These are phyloP conservation scores for Mesopsocus fuscifrons DNA, from an alignment of 2,888 invertebrate species.

Conservation along the genomic window DNA sequence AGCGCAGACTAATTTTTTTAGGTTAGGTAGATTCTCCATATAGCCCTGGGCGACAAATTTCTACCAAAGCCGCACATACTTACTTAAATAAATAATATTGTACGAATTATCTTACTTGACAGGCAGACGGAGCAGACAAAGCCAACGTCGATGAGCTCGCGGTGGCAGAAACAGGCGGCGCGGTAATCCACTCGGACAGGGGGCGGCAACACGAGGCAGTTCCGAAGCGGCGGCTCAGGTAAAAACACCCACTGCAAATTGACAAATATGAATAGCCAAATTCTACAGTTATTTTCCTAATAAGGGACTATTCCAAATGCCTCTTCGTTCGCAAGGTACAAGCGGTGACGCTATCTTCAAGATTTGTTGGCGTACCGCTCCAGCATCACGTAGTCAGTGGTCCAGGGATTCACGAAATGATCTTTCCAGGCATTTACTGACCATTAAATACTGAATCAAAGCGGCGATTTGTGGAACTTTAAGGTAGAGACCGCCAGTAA, in stretches of 20 bases:
- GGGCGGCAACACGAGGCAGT: constrained; percentile 71
- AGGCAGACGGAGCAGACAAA: constrained; percentile 96
- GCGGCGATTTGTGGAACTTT: constrained; percentile 75
- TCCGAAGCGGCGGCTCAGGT: constrained; percentile 61
- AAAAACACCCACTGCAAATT: constrained; percentile 72
- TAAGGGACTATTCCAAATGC: constrained; percentile 9
- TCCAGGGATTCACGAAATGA: too few species aligned
- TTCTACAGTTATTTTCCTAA: too few species aligned
- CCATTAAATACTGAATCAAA: constrained; percentile 67
- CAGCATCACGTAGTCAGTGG: too few species aligned
- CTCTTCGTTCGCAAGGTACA: neutral
- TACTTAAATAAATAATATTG: too few species aligned
- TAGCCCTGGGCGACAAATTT: too few species aligned
- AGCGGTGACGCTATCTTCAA: neutral
- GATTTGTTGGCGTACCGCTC: too few species aligned
- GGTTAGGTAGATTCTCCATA: too few species aligned
- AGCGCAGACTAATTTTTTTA: too few species aligned
- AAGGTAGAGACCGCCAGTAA: constrained; percentile 82
- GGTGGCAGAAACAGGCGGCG: constrained; percentile 95
- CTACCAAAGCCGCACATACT: too few species aligned
- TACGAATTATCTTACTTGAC: constrained; percentile 68
- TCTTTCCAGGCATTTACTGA: too few species aligned
- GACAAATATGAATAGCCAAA: constrained; percentile 12
- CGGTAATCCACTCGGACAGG: constrained; percentile 86
- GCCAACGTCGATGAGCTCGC: constrained; percentile 86